Evolutionary conservation across 2,888 invertebrate species (phyloP).

Genomic region (Epinotia ramella): DNA sequence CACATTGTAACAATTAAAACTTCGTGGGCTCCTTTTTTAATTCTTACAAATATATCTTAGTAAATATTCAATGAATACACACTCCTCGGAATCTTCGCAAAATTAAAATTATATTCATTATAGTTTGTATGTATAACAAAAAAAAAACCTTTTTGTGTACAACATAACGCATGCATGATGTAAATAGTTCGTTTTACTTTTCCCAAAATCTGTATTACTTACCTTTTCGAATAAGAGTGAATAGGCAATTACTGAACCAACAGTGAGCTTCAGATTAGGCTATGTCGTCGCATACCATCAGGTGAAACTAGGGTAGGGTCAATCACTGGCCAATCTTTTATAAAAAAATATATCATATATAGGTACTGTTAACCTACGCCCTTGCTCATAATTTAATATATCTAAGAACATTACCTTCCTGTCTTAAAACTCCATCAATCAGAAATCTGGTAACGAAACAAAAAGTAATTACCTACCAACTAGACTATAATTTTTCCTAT

Average conservation of each 20-base stretch:
- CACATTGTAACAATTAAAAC: not conserved
- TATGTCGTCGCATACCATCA: too few relatives aligned
- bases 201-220: not conserved
- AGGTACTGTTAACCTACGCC: not conserved
- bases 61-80: not conserved
- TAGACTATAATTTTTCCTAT: constrained; percentile 20
- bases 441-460: constrained; percentile 16
- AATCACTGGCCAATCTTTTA: too few relatives aligned
- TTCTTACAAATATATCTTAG: not conserved
- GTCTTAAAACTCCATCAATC: not conserved
- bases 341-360: too few relatives aligned
- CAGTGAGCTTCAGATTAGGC: too few relatives aligned
- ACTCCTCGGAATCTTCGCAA: not conserved
- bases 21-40: too few relatives aligned
- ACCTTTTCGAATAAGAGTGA: not conserved
- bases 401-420: not conserved
- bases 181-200: not conserved
- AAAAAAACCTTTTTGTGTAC: not conserved
- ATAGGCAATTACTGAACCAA: too few relatives aligned
- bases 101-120: not conserved
- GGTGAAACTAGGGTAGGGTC: too few relatives aligned
- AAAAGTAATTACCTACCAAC: constrained; percentile 29
- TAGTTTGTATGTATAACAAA: too few relatives aligned
- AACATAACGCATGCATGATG: not conserved
- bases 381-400: not conserved